Evolutionary conservation across 1,140 invertebrate genomes (phyloP), one percentile per base, ranked within the genome.

Genomic region (Heliconius melpomene): DNA sequence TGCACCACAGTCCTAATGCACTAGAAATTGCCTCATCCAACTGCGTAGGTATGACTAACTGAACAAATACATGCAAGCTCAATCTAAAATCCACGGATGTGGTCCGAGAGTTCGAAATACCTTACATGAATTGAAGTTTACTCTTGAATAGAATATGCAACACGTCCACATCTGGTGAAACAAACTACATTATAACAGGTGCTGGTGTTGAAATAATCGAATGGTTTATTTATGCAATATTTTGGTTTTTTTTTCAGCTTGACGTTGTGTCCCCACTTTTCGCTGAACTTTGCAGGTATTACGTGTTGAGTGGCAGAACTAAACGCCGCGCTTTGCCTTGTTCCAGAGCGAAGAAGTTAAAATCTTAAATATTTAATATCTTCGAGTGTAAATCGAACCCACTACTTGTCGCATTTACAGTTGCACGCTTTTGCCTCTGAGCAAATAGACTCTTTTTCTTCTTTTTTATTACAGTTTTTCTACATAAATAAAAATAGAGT

Each of bases 11-110:
- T 54, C 54, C 29, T 74, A 78, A 78, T 78, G 72, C 72, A 72
- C 77, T 74, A 40, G 72, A 74, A 78, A 78, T 79, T 73, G 72
- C 72, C 72, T 57, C 72, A 26, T 66, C 46, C 77, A 79, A 66
- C 52, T 74, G 72, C 76, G 76, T 78, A 72, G 57, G 74, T 75
- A 75, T 75, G 74, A 75, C 74, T 75, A 54, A 36, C 26, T 75
- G 74, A 57, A 75, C 74, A 75, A 75, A 75, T 75, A 57, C 74
- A 75, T 75, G 74, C 74, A 38, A 75, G 74, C 26, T 38, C 29
- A 57, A 75, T 75, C 74, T 75, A 38, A 75, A 75, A 75, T 66
- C 54, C 60, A 66, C 74, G 60, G 60, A 66, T 66, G 60, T 66
- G 26, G 60, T 66, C 60, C 60, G 60, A 66, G 60, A 66, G 60